Evolutionary conservation across 2,113 vertebrate genomes (phyloP), one percentile per base, ranked within the genome.

Genomic region (Hirundichthys speculiger): DNA sequence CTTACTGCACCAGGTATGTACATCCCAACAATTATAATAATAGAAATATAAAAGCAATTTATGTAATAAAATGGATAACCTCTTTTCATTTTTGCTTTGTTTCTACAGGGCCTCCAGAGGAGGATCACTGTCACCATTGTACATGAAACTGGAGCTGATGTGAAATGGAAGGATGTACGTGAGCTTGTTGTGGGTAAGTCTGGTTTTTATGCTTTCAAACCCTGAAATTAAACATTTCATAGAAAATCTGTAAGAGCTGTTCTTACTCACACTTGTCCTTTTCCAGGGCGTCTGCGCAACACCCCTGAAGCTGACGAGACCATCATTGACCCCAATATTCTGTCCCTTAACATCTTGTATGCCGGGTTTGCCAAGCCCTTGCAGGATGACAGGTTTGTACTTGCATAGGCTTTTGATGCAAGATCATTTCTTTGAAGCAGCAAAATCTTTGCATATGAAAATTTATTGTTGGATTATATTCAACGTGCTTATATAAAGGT

Each of bases 101-200:
- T 11, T n/a, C 12, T 38, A 43, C 87, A 99, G 98, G 98, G 98
- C 66, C 98, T 99, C 63, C 98, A 99, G 88, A 95, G 98, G 68
- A 94, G 98, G 82, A 93, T 99, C 62, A 93, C 95, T 0, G 93
- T 99, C 43, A 99, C 97, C 0, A 92, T 99, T 57, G 94, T 99
- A 21, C 98, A 99, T 0, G 98, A 99, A 81, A 93, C 96, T 0
- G 96, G 94, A 39, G 94, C 93, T 46, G 96, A 98, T 43, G 92
- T 98, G 58, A 92, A 84, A 69, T 99, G 98, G 98, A 96, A 94
- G 71, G 98, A 99, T 69, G 93, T 98, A 43, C 93, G 95, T 2
- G 98, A 99, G 86, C 94, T 99, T 63, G 97, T 99, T 54, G 97
- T 99, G 48, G 98, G 98, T 99, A 84, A 92, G 96, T 83, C 55